A percentile compares a stretch with the other conserved stretches of the same genome.
Conservation (phyloP, 2,797 vertebrate genomes). For the Galagoides demidoff region DNA sequence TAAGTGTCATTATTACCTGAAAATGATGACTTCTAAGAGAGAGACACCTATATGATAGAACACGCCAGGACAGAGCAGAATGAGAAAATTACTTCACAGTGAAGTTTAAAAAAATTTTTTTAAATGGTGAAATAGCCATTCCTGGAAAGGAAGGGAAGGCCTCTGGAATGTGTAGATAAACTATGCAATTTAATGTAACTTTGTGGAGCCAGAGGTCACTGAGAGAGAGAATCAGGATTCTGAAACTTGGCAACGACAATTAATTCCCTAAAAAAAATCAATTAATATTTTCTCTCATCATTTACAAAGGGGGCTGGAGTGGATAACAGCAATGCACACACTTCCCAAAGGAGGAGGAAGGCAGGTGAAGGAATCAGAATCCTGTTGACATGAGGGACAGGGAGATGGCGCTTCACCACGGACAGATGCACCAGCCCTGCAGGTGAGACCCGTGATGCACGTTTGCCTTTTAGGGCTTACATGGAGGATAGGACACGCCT, state of each 20-base stretch:
- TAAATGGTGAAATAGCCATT: neutral
- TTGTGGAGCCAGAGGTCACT: slow-evolving; percentile 12
- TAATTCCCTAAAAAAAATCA: slow-evolving; percentile 66
- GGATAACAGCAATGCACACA: fast-evolving
- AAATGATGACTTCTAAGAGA: neutral
- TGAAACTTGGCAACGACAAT: slow-evolving; percentile 18
- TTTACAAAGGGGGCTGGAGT: slow-evolving; percentile 18
- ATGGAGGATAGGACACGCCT: neutral
- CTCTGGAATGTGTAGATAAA: neutral
- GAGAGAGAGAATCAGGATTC: slow-evolving; percentile 6
- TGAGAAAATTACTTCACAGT: neutral
- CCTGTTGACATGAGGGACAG: fast-evolving
- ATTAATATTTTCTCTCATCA: slow-evolving; percentile 36
- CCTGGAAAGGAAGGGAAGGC: neutral
- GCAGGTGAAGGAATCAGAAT: neutral
- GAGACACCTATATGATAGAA: neutral
- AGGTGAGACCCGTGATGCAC: neutral
- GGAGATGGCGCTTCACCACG: neutral
- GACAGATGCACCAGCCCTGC: neutral
- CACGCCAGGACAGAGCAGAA: neutral
- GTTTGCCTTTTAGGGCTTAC: neutral
- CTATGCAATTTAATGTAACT: neutral
- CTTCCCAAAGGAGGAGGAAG: neutral
- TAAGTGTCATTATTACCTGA: neutral
- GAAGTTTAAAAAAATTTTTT: neutral